Evolutionary conservation across 2,113 vertebrate genomes (phyloP).

Genomic region (Coregonus clupeaformis): DNA sequence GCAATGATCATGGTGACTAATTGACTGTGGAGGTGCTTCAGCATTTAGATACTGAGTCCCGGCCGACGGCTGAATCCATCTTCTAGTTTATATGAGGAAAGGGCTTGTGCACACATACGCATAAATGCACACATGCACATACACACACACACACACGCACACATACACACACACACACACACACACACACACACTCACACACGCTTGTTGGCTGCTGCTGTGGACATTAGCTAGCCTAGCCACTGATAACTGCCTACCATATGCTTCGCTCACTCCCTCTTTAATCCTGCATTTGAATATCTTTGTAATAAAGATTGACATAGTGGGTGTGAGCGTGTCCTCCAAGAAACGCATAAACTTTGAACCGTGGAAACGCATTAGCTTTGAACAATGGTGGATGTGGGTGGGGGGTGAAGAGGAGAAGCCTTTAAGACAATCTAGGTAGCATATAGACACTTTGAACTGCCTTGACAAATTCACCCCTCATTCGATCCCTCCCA

Average conservation of each 20-base stretch:
- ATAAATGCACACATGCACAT: too few species aligned
- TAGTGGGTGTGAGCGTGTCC: constrained; percentile 3
- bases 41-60: constrained; percentile 28
- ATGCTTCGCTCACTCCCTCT: too few species aligned
- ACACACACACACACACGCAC: too few species aligned
- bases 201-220: too few species aligned
- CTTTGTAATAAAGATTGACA: constrained; percentile 30
- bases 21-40: constrained; percentile 39
- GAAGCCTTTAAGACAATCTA: constrained; percentile 53
- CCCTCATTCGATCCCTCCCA: constrained; percentile 16
- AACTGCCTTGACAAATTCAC: constrained; percentile 56
- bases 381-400: neutral
- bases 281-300: constrained; percentile 12
- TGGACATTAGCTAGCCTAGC: neutral
- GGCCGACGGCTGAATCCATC: constrained; percentile 52
- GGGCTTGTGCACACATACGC: neutral
- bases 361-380: neutral
- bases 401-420: constrained; percentile 8
- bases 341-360: constrained; percentile 32
- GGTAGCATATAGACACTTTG: constrained; percentile 56
- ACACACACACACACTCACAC: too few species aligned
- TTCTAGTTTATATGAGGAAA: constrained; percentile 45
- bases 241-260: constrained; percentile 5
- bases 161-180: too few species aligned
- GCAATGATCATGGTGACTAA: constrained; percentile 53